Percentiles rank a stretch among this genome's conserved stretches.
Conservation (phyloP, 2,888 invertebrate species). For the Andrena flavipes region DNA sequence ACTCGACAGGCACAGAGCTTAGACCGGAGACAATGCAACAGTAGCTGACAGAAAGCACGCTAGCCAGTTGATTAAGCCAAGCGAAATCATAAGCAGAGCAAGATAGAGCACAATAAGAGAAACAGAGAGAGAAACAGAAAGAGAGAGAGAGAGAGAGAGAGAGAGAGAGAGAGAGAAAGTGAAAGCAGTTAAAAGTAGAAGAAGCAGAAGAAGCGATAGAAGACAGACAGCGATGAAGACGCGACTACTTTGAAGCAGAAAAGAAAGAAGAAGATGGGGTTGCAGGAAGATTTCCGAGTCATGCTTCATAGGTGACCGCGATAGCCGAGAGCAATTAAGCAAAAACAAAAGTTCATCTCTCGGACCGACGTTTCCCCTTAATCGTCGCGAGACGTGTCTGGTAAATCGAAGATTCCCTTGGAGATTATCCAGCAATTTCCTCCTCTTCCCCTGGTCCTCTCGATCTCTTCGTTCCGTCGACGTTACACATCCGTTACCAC, state of each 20-base stretch:
- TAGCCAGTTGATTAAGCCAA: conserved; percentile 44
- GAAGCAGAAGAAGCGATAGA: conserved; percentile 43
- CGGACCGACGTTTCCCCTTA: conserved; percentile 46
- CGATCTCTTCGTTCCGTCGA: conserved; percentile 8
- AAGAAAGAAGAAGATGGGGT: conserved; percentile 34
- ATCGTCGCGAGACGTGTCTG: conserved; percentile 32
- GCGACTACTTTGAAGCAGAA: conserved; percentile 20
- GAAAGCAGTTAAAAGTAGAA: conserved; percentile 21
- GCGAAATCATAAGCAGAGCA: conserved; percentile 23
- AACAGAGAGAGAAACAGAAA: conserved; percentile 3
- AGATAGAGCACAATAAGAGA: not conserved
- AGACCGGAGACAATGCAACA: conserved; percentile 23
- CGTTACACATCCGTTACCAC: conserved; percentile 23
- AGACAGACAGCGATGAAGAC: conserved; percentile 7
- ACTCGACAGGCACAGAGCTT: conserved; percentile 6
- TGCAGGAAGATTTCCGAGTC: conserved; percentile 61
- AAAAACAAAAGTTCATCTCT: conserved; percentile 36
- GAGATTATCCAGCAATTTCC: conserved; percentile 25
- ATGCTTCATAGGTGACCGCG: conserved; percentile 62
- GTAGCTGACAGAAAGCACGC: conserved; percentile 36
- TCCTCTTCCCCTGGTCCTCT: conserved; percentile 6
- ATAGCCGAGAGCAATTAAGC: conserved; percentile 57
- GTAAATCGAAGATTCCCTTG: conserved; percentile 41
- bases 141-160: conserved; percentile 4
- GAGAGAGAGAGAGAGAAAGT: conserved; percentile 4